Percentiles rank a stretch among this genome's conserved stretches.
Conservation (phyloP, 2,888 invertebrate species). For the Ceriagrion tenellum region DNA sequence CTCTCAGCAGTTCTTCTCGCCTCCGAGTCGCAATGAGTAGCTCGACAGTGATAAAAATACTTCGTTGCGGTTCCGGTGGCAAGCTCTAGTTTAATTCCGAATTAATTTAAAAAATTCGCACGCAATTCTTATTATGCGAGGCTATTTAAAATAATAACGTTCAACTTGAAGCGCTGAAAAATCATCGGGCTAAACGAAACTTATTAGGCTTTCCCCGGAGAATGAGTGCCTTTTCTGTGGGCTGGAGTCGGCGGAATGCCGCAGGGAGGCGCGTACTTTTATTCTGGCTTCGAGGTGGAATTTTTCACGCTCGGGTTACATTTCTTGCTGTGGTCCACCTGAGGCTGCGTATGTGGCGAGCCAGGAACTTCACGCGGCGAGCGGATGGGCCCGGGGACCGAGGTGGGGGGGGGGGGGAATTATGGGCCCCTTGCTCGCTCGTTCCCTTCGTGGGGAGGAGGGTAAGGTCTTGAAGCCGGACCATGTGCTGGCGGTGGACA, state of each 20-base stretch:
- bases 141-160: not conserved
- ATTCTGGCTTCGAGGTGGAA: not conserved
- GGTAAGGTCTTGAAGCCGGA: not conserved
- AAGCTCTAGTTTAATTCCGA: not conserved
- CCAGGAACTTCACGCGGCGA: slow-evolving; percentile 18
- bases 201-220: not conserved
- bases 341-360: not conserved
- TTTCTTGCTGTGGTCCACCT: slow-evolving; percentile 47
- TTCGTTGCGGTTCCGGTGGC: too few relatives aligned
- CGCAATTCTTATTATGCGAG: not conserved
- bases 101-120: not conserved
- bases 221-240: not conserved
- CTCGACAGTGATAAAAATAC: too few relatives aligned
- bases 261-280: not conserved
- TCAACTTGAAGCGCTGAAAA: not conserved
- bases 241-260: not conserved
- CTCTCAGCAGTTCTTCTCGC: too few relatives aligned
- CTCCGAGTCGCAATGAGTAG: too few relatives aligned
- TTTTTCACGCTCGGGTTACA: slow-evolving; percentile 47
- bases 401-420: not conserved
- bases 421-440: not conserved
- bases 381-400: too few relatives aligned
- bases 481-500: not conserved
- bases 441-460: not conserved
- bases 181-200: slow-evolving; percentile 5